These are phyloP conservation scores for Ennomos erosarius DNA, from an alignment of 2,888 invertebrate species.

Conservation along the genomic window DNA sequence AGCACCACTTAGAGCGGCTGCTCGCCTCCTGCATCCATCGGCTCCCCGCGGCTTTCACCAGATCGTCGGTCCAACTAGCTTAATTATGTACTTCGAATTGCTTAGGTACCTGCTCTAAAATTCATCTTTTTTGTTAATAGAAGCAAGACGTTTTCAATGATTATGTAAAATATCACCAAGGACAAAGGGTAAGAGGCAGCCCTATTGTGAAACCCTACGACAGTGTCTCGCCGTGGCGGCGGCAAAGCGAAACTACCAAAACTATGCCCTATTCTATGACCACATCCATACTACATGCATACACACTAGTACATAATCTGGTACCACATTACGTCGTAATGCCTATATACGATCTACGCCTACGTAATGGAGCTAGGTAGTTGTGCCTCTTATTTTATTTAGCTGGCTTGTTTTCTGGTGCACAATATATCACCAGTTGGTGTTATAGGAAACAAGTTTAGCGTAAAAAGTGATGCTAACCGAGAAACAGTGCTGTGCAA, in stretches of 20 bases:
- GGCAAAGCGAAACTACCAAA: constrained; percentile 48
- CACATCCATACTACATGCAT: constrained; percentile 28
- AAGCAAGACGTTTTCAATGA: constrained; percentile 14
- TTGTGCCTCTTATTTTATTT: constrained; percentile 43
- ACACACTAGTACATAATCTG: constrained; percentile 17
- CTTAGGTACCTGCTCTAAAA: too few species aligned
- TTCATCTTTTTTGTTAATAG: not conserved
- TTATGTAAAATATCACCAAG: constrained; percentile 29
- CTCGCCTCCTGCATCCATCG: too few species aligned
- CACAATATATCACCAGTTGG: constrained; percentile 20
- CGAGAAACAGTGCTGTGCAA: not conserved
- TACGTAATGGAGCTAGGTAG: constrained; percentile 7
- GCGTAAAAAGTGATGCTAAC: constrained; percentile 5
- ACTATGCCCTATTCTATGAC: constrained; percentile 20
- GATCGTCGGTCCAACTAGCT: too few species aligned
- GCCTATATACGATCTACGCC: not conserved
- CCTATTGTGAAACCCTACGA: constrained; percentile 65
- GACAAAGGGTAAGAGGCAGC: constrained; percentile 42
- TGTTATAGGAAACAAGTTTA: constrained; percentile 11
- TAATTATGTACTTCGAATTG: too few species aligned
- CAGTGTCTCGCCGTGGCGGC: constrained; percentile 61
- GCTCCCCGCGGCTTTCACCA: too few species aligned
- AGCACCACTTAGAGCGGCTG: too few species aligned
- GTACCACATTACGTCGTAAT: constrained; percentile 1
- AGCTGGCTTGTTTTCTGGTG: constrained; percentile 14